Conservation (phyloP, 2,888 invertebrate species). For the Pterobdella sp. region DNA sequence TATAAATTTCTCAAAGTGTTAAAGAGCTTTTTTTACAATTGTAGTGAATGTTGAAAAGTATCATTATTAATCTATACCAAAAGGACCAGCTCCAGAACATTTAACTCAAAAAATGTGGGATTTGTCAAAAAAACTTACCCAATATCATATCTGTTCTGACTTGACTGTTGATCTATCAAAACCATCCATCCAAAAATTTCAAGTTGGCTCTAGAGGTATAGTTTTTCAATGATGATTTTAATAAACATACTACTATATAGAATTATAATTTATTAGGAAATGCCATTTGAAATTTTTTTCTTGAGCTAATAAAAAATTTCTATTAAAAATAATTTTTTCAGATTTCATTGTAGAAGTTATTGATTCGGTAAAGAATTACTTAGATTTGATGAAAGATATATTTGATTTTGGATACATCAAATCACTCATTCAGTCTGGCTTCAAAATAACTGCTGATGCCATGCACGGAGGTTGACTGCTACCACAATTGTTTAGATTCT, state of each 20-base stretch:
- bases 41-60: background rate
- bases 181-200: conserved; percentile 62
- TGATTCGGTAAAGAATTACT: conserved; percentile 81
- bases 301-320: background rate
- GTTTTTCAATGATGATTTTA: background rate
- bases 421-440: conserved; percentile 54
- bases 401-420: conserved; percentile 82
- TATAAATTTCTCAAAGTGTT: background rate
- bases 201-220: conserved; percentile 52
- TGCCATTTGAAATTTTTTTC: background rate
- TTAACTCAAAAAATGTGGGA: conserved; percentile 81
- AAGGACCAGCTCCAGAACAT: conserved; percentile 79
- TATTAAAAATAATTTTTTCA: background rate
- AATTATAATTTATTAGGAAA: background rate
- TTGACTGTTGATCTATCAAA: conserved; percentile 60
- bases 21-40: background rate
- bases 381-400: conserved; percentile 82
- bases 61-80: background rate
- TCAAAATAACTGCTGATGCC: conserved; percentile 80
- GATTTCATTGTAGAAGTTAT: conserved; percentile 61
- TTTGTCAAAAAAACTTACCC: conserved; percentile 66
- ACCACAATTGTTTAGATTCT: too few species aligned
- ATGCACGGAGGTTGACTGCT: conserved; percentile 91
- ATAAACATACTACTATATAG: background rate
- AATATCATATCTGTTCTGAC: conserved; percentile 72